Evolutionary conservation across 2,113 vertebrate genomes (phyloP).

Genomic region (Elephas maximus): DNA sequence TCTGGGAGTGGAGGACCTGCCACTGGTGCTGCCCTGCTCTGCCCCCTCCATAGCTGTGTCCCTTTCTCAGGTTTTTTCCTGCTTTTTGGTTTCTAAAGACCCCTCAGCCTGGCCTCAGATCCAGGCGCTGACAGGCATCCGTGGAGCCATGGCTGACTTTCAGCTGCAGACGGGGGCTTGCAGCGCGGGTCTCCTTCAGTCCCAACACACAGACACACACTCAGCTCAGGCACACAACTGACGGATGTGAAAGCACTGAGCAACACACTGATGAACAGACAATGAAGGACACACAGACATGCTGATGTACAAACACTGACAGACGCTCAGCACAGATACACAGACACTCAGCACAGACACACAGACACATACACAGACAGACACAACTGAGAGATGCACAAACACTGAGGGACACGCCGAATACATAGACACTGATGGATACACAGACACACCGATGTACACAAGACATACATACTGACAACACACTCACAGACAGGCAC

Average conservation of each 20-base stretch:
- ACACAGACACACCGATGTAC: background rate
- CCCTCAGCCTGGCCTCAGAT: background rate
- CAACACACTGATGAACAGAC: background rate
- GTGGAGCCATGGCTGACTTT: background rate
- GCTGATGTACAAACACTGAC: background rate
- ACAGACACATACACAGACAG: background rate
- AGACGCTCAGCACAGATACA: background rate
- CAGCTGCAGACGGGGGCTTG: background rate
- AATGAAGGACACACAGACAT: background rate
- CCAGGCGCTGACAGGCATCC: background rate
- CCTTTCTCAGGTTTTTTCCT: background rate
- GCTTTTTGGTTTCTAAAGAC: constrained; percentile 17
- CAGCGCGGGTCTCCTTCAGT: background rate
- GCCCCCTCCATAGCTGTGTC: background rate
- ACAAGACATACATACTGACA: background rate
- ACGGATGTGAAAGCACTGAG: too few relatives aligned
- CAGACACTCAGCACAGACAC: background rate
- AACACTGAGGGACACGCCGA: background rate
- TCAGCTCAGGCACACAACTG: background rate
- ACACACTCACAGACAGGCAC: background rate
- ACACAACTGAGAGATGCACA: background rate
- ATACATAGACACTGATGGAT: background rate
- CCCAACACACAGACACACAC: fast-evolving
- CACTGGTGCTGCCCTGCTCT: background rate
- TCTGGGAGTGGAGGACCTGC: background rate